A percentile compares a stretch with the other conserved stretches of the same genome.
Conservation (phyloP, 2,888 invertebrate genomes). For the Drosophila kanekoi region DNA sequence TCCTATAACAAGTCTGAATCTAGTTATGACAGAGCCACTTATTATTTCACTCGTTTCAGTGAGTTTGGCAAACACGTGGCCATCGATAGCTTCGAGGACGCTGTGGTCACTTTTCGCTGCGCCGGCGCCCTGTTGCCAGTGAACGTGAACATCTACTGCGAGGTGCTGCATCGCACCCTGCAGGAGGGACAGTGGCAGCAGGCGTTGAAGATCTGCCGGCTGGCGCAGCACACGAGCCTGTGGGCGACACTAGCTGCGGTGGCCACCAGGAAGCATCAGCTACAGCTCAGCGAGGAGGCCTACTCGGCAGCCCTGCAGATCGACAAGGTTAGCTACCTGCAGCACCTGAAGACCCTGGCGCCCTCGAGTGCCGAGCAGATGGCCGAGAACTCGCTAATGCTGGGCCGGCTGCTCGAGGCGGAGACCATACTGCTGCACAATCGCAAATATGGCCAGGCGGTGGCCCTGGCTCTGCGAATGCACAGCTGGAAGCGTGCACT, state of each 20-base stretch:
- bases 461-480: conserved; percentile 83
- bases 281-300: conserved; percentile 96
- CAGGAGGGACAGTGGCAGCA: conserved; percentile 93
- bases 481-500: conserved; percentile 84
- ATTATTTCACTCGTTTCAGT: conserved; percentile 85
- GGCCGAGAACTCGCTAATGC: conserved; percentile 85
- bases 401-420: conserved; percentile 84
- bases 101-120: conserved; percentile 93
- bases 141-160: conserved; percentile 84
- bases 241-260: conserved; percentile 98
- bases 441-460: conserved; percentile 81
- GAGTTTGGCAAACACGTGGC: conserved; percentile 95
- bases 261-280: conserved; percentile 93
- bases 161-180: conserved; percentile 89
- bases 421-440: conserved; percentile 85
- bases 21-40: too few species aligned
- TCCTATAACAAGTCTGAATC: too few species aligned
- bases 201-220: conserved; percentile 91
- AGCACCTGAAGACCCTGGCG: conserved; percentile 90
- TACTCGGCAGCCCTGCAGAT: conserved; percentile 95
- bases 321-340: conserved; percentile 94
- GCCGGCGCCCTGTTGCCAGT: conserved; percentile 92
- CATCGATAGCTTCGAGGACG: conserved; percentile 93
- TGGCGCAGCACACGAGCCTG: conserved; percentile 87
- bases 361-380: conserved; percentile 84